Evolutionary conservation across 2,888 invertebrate genomes (phyloP).

Genomic region (Trichogramma dendrolimi): DNA sequence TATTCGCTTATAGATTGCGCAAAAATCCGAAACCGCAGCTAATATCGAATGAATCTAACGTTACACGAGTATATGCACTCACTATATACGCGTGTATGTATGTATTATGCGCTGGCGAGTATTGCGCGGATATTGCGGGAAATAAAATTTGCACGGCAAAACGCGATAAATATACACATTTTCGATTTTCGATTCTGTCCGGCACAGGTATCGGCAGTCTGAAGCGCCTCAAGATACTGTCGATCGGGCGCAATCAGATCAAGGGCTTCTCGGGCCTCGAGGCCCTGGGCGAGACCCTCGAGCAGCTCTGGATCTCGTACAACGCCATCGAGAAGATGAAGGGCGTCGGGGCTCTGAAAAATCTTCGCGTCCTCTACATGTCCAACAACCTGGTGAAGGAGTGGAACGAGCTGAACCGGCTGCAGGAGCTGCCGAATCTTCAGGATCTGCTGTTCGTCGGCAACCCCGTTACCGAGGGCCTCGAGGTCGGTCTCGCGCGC

Average conservation of each 20-base stretch:
- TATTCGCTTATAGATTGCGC: background rate
- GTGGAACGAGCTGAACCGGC: slow-evolving; percentile 79
- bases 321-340: slow-evolving; percentile 89
- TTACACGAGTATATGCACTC: background rate
- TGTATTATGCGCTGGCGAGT: background rate
- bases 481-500: slow-evolving; percentile 39
- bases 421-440: slow-evolving; percentile 65
- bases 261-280: slow-evolving; percentile 87
- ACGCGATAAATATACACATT: too few relatives aligned
- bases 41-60: slow-evolving; percentile 1
- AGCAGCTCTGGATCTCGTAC: slow-evolving; percentile 92
- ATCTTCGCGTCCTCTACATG: slow-evolving; percentile 76
- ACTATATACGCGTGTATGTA: background rate
- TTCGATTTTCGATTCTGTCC: too few relatives aligned
- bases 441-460: slow-evolving; percentile 79
- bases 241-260: slow-evolving; percentile 83
- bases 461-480: slow-evolving; percentile 53
- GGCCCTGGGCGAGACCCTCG: slow-evolving; percentile 76
- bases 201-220: slow-evolving; percentile 67
- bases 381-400: slow-evolving; percentile 83
- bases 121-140: too few relatives aligned
- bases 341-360: slow-evolving; percentile 75
- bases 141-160: too few relatives aligned
- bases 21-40: background rate
- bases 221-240: slow-evolving; percentile 78